phyloP scores from a whole-genome alignment of 1,140 invertebrate genomes.

The Yoshiicerus persimilis region DNA sequence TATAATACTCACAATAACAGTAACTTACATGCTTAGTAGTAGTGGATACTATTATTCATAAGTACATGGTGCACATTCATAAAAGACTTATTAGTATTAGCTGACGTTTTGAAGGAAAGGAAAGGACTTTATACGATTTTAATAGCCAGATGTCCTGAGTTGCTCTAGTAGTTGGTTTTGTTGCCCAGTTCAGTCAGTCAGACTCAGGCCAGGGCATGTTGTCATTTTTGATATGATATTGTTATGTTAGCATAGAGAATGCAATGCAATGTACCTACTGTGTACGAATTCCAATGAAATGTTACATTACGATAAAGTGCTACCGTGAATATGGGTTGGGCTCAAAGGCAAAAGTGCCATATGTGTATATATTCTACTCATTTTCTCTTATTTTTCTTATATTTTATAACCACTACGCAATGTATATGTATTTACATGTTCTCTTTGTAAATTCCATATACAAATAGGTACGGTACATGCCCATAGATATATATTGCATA shows the following conservation, averaged over 20 bases:
- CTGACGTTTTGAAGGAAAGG: neutral
- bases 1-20: too few relatives aligned
- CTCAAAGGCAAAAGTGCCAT: neutral
- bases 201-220: neutral
- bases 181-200: neutral
- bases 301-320: neutral
- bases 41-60: too few relatives aligned
- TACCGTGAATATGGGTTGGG: neutral
- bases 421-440: neutral
- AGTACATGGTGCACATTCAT: neutral
- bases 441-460: neutral
- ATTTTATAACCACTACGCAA: neutral
- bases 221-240: neutral
- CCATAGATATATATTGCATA: neutral
- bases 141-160: neutral
- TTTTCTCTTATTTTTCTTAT: neutral
- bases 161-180: neutral
- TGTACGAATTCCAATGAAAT: neutral
- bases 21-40: too few relatives aligned
- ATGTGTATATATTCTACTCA: too few relatives aligned
- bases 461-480: neutral
- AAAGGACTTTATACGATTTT: neutral
- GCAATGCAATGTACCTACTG: neutral
- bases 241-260: neutral
- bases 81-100: neutral